phyloP scores from a whole-genome alignment of 2,888 invertebrate species.

The Erebia epiphron region DNA sequence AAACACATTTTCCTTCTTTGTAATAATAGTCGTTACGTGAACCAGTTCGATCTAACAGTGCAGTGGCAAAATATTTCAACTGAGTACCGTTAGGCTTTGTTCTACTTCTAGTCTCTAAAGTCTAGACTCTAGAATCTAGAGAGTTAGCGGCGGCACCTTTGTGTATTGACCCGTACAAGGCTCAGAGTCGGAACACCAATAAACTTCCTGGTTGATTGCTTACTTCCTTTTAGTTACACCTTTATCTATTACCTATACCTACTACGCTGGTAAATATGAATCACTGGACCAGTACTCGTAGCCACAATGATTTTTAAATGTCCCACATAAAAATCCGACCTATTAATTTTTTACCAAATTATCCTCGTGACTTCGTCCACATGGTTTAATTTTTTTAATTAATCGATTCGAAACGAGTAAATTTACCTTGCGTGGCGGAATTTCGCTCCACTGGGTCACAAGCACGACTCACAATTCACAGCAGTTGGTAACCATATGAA shows the following conservation, averaged over 20 bases:
- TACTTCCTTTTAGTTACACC: not conserved
- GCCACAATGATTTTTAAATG: too few species aligned
- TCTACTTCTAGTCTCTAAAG: constrained; percentile 32
- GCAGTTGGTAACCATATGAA: not conserved
- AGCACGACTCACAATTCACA: too few species aligned
- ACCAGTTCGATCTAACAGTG: constrained; percentile 20
- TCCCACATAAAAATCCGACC: too few species aligned
- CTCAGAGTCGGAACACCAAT: constrained; percentile 56
- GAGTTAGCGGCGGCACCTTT: constrained; percentile 66
- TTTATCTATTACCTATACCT: not conserved
- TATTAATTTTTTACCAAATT: too few species aligned
- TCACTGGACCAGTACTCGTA: constrained; percentile 1
- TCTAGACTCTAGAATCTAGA: constrained; percentile 41
- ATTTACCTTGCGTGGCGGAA: not conserved
- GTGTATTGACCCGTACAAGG: constrained; percentile 77
- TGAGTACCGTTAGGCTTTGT: constrained; percentile 60
- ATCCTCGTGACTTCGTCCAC: too few species aligned
- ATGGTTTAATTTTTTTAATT: too few species aligned
- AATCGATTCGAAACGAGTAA: not conserved
- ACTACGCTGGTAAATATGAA: constrained; percentile 22
- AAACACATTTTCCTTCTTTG: not conserved
- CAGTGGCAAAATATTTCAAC: constrained; percentile 56
- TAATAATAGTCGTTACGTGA: constrained; percentile 5
- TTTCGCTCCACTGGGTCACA: not conserved
- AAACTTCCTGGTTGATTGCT: constrained; percentile 53